These are phyloP conservation scores for Zaprionus kolodkinae DNA, from an alignment of 1,140 invertebrate genomes.

Conservation along the genomic window DNA sequence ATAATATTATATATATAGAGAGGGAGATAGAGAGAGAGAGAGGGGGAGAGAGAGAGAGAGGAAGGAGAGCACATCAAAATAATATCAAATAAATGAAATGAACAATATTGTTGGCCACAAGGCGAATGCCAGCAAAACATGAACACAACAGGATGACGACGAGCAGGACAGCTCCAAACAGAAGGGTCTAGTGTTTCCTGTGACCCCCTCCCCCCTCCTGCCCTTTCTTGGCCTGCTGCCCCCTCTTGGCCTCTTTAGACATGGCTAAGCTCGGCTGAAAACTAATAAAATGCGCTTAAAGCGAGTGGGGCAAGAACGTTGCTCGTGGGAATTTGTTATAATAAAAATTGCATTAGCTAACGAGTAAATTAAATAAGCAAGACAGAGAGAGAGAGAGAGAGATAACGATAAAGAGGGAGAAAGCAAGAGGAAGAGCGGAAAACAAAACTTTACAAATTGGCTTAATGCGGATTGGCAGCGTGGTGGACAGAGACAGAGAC, in stretches of 20 bases:
- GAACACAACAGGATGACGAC: conserved; percentile 16
- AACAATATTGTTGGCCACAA: conserved; percentile 39
- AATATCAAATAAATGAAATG: conserved; percentile 53
- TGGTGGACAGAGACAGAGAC: neutral
- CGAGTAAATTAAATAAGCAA: conserved; percentile 66
- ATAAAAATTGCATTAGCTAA: conserved; percentile 71
- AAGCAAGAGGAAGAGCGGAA: neutral
- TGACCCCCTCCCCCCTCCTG: neutral
- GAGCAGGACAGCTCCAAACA: neutral
- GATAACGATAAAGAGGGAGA: neutral
- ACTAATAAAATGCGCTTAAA: conserved; percentile 46
- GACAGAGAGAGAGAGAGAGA: neutral
- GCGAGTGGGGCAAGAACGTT: neutral
- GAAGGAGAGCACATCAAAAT: conserved; percentile 24
- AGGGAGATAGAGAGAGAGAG: neutral
- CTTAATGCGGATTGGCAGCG: conserved; percentile 40
- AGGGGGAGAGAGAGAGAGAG: neutral
- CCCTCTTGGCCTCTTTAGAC: neutral
- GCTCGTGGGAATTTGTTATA: conserved; percentile 45
- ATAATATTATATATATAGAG: too few relatives aligned
- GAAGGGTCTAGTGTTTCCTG: neutral
- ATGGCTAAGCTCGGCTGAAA: conserved; percentile 6
- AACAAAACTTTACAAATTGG: conserved; percentile 46
- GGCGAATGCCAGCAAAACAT: conserved; percentile 35
- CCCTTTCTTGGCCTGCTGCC: neutral